Base-by-base conservation (phyloP, 2,797 vertebrate genomes). In the Megaceryle alcyon region DNA sequence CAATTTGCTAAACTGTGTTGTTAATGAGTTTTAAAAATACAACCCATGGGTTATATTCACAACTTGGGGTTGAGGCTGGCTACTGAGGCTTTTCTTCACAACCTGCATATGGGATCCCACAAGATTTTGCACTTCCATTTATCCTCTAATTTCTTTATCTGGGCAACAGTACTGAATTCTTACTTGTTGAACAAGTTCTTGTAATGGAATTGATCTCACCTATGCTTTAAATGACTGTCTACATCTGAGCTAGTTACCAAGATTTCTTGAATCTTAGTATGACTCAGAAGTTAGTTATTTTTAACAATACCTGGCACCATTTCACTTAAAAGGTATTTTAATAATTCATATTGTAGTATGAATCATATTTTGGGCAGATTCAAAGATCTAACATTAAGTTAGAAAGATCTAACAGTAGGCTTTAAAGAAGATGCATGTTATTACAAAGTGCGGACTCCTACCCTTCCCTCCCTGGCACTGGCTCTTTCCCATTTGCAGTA, bases 21-120 rank as follows among this genome's bases (percentile, higher is more conserved):
- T 73, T 63, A 82, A 19, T 56, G 39, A 56, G 65, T 93, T 93
- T 90, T 91, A 23, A 70, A 94, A 96, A 77, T 86, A 33, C 43
- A 23, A 35, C 57, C 44, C 37, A n/a, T 76, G 71, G 59, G 78
- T 94, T 91, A 85, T 84, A 82, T 66, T 89, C 22, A 28, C 28
- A 68, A 65, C 19, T 56, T 82, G 33, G 11, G 79, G 31, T 88
- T 1, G 5, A 80, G 56, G 31, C 79, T 7, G 2, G 8, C 57
- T 91, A 68, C 64, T 70, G 89, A 71, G 48, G 28, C 35, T 87
- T 86, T 56, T 70, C 9, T 70, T 80, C 15, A 23, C 35, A 60
- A 10, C 26, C 21, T 80, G 31, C 28, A 10, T 59, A 5, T 49
- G 39, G 53, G 19, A 43, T 89, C 82, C 48, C n/a, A 23, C 20